Base-by-base conservation (phyloP, 2,888 invertebrate species). In the Byasa hedistus region DNA sequence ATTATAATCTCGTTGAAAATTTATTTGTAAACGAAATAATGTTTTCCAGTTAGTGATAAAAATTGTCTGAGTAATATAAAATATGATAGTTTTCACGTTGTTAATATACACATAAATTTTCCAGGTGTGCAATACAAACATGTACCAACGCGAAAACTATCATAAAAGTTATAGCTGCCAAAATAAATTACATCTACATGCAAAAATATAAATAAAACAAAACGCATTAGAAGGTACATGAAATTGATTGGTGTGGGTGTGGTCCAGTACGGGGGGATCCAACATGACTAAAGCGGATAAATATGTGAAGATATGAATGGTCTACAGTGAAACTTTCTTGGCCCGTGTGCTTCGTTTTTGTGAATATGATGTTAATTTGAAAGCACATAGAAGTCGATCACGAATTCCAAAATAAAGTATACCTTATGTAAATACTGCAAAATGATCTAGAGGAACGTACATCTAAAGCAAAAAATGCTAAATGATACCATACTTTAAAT, bases 91-190 rank as follows among this genome's bases (percentile, higher is more conserved):
- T 66, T 68, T 68, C 69, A 66, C 68, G 70, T 67, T 64, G 60
- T 58, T 60, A 54, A 65, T 44, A 48, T 65, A 68, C 32, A 57
- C n/a, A 57, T 66, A 7, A 36, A 55, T 24, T 24, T 60, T 63
- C 17, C 23, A 60, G 3, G 24, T 55, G 32, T 44, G 7, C 23
- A 39, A n/a, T 12, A 32, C 23, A 48, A 62, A 57, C n/a, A 61
- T 65, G 52, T 70, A 66, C 75, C 73, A 72, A 73, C 76, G 75
- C 79, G 75, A 75, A 80, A 77, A 78, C 68, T 69, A 61, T 69
- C 70, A 71, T 74, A 72, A 76, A 78, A 71, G 48, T 73, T 76
- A 77, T 76, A 69, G 75, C 76, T 75, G 74, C 76, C 76, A 77
- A 76, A 79, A 66, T 39, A 72, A 73, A 73, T 71, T 69, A 71